Conservation (phyloP, 1,140 invertebrate species). For the Drosophila sproati region DNA sequence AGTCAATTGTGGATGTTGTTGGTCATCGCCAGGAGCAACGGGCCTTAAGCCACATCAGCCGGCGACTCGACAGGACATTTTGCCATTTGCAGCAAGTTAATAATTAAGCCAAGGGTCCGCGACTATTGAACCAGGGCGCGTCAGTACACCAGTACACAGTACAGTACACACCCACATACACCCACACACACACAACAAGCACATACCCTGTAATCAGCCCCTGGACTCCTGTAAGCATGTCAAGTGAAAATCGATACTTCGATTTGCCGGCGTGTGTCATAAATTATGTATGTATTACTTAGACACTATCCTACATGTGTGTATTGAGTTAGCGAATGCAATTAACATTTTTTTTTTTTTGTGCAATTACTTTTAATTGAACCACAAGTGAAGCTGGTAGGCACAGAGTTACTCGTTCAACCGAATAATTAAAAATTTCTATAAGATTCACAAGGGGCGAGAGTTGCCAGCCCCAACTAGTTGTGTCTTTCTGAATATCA, state of each 20-base stretch:
- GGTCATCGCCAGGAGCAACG: constrained; percentile 29
- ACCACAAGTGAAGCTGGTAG: constrained; percentile 1
- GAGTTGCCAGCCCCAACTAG: too few species aligned
- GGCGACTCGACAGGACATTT: constrained; percentile 7
- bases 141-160: neutral
- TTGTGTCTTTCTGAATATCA: too few species aligned
- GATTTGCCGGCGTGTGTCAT: constrained; percentile 42
- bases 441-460: neutral
- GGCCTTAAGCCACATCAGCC: constrained; percentile 22
- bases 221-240: constrained; percentile 30
- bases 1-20: neutral
- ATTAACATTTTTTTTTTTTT: constrained; percentile 58
- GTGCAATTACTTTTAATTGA: constrained; percentile 57
- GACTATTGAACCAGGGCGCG: constrained; percentile 37
- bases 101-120: constrained; percentile 37
- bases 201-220: neutral
- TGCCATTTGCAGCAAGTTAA: constrained; percentile 33
- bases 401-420: neutral
- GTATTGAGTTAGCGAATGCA: constrained; percentile 60
- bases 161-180: neutral
- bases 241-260: constrained; percentile 70
- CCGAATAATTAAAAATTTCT: neutral
- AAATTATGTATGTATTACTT: constrained; percentile 22
- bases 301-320: constrained; percentile 4
- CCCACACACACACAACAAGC: neutral